Evolutionary conservation across 2,888 invertebrate species (phyloP).

Genomic region (Gerris lacustris): DNA sequence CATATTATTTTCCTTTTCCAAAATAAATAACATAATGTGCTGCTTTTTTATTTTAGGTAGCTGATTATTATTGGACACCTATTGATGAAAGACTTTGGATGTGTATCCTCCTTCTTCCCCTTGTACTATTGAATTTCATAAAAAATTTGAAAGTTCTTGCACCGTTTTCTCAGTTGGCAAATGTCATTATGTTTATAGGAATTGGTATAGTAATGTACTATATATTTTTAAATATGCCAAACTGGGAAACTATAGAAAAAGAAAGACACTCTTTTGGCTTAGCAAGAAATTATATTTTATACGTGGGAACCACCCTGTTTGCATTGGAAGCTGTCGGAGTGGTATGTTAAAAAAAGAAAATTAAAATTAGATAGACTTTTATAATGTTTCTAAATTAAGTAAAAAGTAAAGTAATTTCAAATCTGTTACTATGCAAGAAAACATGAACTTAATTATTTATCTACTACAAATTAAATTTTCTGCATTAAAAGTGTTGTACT

Average conservation of each 20-base stretch:
- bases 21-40: neutral
- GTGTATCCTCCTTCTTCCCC: conserved; percentile 56
- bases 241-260: conserved; percentile 38
- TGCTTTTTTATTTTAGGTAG: conserved; percentile 38
- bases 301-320: conserved; percentile 81
- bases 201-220: conserved; percentile 63
- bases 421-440: no score
- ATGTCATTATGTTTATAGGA: conserved; percentile 62
- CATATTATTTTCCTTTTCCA: neutral
- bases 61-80: conserved; percentile 36
- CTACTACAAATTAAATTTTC: no score
- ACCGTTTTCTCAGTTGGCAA: conserved; percentile 72
- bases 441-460: no score
- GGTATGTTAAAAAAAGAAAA: conserved; percentile 42
- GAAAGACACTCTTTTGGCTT: conserved; percentile 42
- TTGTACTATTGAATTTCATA: conserved; percentile 58
- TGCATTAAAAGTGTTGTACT: no score
- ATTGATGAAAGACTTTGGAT: conserved; percentile 47
- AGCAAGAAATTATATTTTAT: conserved; percentile 53
- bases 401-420: no score
- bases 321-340: conserved; percentile 74
- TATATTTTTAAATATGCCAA: conserved; percentile 51
- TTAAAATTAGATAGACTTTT: no score
- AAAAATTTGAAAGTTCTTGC: conserved; percentile 66
- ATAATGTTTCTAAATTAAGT: no score